Percentiles rank a stretch among this genome's conserved stretches.
These are phyloP conservation scores for Morelia viridis DNA, from an alignment of 2,797 vertebrate genomes.

Conservation along the genomic window DNA sequence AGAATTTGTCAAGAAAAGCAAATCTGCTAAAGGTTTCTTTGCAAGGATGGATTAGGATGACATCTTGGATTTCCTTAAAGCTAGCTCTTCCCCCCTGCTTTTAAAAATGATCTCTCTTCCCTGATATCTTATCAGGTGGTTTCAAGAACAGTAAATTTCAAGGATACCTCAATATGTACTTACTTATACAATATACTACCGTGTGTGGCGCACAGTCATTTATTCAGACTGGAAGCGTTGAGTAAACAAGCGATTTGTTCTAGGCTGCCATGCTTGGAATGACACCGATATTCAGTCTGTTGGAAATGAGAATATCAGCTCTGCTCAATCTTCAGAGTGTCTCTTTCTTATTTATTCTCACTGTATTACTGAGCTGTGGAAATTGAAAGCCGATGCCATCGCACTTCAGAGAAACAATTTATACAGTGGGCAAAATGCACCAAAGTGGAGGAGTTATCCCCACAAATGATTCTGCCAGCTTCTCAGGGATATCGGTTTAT, in stretches of 20 bases:
- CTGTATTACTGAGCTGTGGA: conserved; percentile 57
- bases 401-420: conserved; percentile 22
- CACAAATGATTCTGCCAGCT: conserved; percentile 38
- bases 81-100: background rate
- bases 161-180: conserved; percentile 31
- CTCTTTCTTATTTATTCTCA: conserved; percentile 54
- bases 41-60: background rate
- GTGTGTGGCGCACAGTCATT: conserved; percentile 38
- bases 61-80: conserved; percentile 18
- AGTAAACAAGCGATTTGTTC: conserved; percentile 53
- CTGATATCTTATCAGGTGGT: conserved; percentile 24
- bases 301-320: conserved; percentile 61
- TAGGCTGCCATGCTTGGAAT: conserved; percentile 39
- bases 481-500: conserved; percentile 33
- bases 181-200: conserved; percentile 17
- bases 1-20: conserved; percentile 14
- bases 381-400: conserved; percentile 55
- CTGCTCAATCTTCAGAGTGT: conserved; percentile 57
- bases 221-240: conserved; percentile 49
- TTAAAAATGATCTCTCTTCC: conserved; percentile 13
- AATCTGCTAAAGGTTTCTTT: background rate
- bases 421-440: conserved; percentile 46
- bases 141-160: conserved; percentile 36
- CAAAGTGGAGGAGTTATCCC: conserved; percentile 40
- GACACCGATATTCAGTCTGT: conserved; percentile 55